Percentiles rank a stretch among this genome's conserved stretches.
Conservation (phyloP, 92 coral and sea anemone genomes). For the Parazoanthus atlanticus region DNA sequence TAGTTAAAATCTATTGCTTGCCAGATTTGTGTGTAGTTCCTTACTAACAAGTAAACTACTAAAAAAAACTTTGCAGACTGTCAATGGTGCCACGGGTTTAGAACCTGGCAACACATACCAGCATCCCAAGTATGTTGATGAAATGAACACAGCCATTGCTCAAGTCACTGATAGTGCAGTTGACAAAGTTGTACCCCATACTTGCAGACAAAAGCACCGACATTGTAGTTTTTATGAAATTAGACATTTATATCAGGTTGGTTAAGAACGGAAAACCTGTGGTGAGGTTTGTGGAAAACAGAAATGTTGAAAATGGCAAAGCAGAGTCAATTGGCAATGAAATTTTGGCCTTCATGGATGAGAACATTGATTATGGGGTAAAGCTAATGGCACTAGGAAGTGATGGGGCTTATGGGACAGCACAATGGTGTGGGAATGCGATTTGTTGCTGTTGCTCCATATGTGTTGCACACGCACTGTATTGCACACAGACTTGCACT, state of each 20-base stretch:
- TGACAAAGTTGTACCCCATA: constrained; percentile 3
- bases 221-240: constrained; percentile 28
- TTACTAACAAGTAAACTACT: no score
- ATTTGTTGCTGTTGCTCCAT: constrained; percentile 35
- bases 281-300: constrained; percentile 42
- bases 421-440: constrained; percentile 44
- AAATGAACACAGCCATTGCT: no score
- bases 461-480: constrained; percentile 34
- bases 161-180: neutral
- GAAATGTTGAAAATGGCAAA: constrained; percentile 34
- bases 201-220: constrained; percentile 33
- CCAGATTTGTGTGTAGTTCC: no score
- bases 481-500: constrained; percentile 33
- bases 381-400: constrained; percentile 43
- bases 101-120: no score
- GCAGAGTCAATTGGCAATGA: constrained; percentile 41
- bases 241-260: constrained; percentile 41
- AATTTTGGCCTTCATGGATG: constrained; percentile 30
- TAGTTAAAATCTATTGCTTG: no score
- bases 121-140: no score
- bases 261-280: constrained; percentile 30
- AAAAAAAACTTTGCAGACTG: no score
- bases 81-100: no score
- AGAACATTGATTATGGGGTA: constrained; percentile 16
- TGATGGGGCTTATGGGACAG: constrained; percentile 34